These are phyloP conservation scores for Thereuonema tuberculata DNA, from an alignment of 1,140 invertebrate genomes.

Conservation along the genomic window DNA sequence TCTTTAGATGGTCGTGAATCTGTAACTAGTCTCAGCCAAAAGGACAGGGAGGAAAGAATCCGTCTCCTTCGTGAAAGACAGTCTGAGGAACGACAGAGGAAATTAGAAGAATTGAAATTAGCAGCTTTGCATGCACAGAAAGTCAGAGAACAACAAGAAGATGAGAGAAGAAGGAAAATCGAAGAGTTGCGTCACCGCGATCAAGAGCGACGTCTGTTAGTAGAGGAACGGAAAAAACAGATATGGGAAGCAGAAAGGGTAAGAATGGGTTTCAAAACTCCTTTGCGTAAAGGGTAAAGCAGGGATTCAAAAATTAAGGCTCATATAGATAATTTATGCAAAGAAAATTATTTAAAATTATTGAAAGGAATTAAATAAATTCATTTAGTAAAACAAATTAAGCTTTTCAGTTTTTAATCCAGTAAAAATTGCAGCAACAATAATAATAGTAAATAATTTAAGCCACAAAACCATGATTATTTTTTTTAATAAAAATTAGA, in stretches of 20 bases:
- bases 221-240: conserved; percentile 69
- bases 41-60: conserved; percentile 33
- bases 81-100: conserved; percentile 68
- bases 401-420: too few relatives aligned
- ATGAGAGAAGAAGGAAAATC: conserved; percentile 58
- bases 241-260: conserved; percentile 64
- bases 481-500: too few relatives aligned
- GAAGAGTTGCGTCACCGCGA: conserved; percentile 64
- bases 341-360: too few relatives aligned
- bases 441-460: too few relatives aligned
- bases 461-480: too few relatives aligned
- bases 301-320: too few relatives aligned
- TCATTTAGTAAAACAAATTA: too few relatives aligned
- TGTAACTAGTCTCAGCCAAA: neutral
- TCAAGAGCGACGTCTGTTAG: conserved; percentile 55
- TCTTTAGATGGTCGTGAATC: conserved; percentile 5
- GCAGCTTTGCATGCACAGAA: conserved; percentile 71
- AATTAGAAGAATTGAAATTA: conserved; percentile 68
- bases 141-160: conserved; percentile 73
- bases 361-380: too few relatives aligned
- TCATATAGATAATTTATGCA: too few relatives aligned
- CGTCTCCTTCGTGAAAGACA: conserved; percentile 49
- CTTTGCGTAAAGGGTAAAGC: too few relatives aligned
- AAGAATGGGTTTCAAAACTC: too few relatives aligned
- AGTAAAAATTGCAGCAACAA: too few relatives aligned